Conservation (phyloP, 1,140 invertebrate genomes). For the Oryctes rhinoceros region DNA sequence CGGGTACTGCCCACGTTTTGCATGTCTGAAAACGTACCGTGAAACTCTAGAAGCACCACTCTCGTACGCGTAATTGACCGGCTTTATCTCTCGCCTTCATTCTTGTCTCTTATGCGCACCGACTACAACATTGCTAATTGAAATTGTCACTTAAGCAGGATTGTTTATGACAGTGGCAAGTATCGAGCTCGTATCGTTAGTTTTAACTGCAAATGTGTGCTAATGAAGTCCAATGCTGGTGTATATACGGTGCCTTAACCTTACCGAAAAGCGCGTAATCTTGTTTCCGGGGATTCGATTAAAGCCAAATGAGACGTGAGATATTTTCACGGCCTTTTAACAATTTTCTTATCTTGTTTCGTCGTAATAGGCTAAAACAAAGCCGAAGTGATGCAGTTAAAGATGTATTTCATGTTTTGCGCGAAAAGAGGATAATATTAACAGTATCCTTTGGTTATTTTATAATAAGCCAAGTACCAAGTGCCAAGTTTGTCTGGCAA, state of each 20-base stretch:
- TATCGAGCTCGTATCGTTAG: not conserved
- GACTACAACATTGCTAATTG: not conserved
- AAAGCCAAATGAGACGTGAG: no score
- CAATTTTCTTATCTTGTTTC: no score
- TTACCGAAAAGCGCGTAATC: not conserved
- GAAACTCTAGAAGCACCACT: not conserved
- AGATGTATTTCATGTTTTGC: no score
- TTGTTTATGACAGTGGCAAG: not conserved
- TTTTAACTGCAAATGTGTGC: not conserved
- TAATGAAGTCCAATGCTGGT: not conserved
- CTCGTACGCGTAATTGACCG: not conserved
- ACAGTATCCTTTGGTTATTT: no score
- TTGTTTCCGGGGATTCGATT: no score
- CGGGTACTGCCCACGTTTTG: constrained; percentile 9
- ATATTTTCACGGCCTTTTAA: no score
- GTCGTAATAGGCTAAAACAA: no score
- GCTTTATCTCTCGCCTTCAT: constrained; percentile 6
- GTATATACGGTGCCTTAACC: not conserved
- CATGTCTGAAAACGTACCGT: not conserved
- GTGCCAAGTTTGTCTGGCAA: no score
- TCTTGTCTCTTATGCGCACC: not conserved
- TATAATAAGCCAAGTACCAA: no score
- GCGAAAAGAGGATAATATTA: no score
- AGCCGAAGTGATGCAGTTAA: no score
- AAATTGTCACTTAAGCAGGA: not conserved